These are phyloP conservation scores for Lipotes vexillifer DNA, from an alignment of 2,113 vertebrate genomes.

Conservation along the genomic window DNA sequence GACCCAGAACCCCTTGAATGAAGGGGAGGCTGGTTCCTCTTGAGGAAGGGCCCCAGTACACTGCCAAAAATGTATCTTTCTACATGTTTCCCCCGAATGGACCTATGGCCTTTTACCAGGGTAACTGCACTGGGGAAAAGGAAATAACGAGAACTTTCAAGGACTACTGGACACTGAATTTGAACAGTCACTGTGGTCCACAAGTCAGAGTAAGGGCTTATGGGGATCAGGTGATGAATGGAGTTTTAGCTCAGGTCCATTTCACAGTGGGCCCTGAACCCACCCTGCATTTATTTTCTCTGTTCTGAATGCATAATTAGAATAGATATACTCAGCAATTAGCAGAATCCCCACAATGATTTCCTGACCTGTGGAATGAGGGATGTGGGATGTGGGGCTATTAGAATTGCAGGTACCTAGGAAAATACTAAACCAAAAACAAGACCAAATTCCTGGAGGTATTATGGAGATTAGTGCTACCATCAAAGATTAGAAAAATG, in stretches of 20 bases:
- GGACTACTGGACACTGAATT: not conserved
- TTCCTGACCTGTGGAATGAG: not conserved
- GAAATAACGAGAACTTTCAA: not conserved
- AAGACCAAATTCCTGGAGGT: not conserved
- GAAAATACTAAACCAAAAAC: not conserved
- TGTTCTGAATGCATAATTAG: not conserved
- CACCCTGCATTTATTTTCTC: not conserved
- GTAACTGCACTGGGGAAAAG: not conserved
- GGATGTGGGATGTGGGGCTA: not conserved
- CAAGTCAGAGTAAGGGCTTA: not conserved
- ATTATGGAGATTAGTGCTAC: not conserved
- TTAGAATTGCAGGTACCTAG: not conserved
- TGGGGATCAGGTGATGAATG: not conserved
- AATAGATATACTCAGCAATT: not conserved
- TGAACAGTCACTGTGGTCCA: not conserved
- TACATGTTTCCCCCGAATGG: not conserved
- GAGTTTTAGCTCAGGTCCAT: not conserved
- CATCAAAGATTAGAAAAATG: not conserved
- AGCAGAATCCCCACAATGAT: not conserved
- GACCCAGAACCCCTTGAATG: not conserved
- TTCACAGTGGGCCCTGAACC: not conserved
- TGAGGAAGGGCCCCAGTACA: not conserved
- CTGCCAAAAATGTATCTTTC: not conserved
- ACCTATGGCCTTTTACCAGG: not conserved
- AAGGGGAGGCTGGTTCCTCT: not conserved